Evolutionary conservation across 2,888 invertebrate genomes (phyloP).

Genomic region (Caenorhabditis wallacei): DNA sequence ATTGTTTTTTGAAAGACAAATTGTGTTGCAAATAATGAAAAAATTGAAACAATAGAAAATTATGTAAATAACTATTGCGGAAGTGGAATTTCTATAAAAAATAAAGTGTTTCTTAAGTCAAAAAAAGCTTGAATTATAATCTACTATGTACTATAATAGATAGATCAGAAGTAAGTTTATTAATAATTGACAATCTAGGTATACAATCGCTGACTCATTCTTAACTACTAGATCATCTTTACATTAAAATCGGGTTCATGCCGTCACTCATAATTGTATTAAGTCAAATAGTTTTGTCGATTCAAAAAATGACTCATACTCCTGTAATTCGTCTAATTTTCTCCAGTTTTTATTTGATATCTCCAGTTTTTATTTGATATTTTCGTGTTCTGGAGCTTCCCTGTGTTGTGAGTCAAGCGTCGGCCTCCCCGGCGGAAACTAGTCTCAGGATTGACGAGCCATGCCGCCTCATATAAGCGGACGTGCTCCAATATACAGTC

Average conservation of each 20-base stretch:
- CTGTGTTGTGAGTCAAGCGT: constrained; percentile 48
- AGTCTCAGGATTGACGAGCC: constrained; percentile 49
- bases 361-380: constrained; percentile 29
- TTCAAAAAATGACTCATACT: constrained; percentile 58
- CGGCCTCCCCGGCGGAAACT: constrained; percentile 49
- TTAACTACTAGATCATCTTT: constrained; percentile 7
- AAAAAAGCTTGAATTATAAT: not conserved
- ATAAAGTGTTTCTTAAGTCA: not conserved
- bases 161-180: too few relatives aligned
- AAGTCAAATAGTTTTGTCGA: constrained; percentile 36
- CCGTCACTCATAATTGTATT: constrained; percentile 45
- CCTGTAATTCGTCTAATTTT: constrained; percentile 45
- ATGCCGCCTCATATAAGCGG: constrained; percentile 62
- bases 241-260: constrained; percentile 37
- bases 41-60: not conserved
- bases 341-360: too few relatives aligned
- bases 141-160: too few relatives aligned
- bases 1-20: constrained; percentile 19
- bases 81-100: not conserved
- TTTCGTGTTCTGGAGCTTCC: constrained; percentile 18
- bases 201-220: constrained; percentile 41
- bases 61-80: constrained; percentile 12
- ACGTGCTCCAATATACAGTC: constrained; percentile 63
- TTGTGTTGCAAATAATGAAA: not conserved
- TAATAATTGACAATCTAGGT: too few relatives aligned